Conservation (phyloP, 2,113 vertebrate genomes). For the Lontra canadensis region DNA sequence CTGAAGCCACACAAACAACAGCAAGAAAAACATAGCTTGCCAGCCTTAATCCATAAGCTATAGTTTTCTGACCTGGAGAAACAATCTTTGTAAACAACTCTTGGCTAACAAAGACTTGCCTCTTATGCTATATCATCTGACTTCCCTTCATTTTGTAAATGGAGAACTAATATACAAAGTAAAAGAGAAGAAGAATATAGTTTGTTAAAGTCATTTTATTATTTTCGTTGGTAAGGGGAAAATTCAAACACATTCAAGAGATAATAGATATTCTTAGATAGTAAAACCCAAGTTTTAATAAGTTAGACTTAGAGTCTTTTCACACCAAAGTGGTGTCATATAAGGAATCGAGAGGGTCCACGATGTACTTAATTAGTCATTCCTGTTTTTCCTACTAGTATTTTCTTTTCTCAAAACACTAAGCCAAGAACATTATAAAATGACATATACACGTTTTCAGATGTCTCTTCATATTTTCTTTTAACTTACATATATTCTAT, state of each 20-base stretch:
- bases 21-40: neutral
- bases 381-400: neutral
- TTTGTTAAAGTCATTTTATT: neutral
- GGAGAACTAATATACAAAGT: neutral
- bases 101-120: neutral
- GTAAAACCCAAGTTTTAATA: neutral
- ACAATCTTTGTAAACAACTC: neutral
- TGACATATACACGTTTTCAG: neutral
- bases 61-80: neutral
- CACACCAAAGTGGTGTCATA: neutral
- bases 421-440: neutral
- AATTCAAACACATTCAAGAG: neutral
- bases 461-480: neutral
- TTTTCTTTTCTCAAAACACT: neutral
- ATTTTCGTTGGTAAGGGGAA: neutral
- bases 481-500: neutral
- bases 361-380: neutral
- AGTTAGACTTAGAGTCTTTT: neutral
- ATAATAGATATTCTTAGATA: neutral
- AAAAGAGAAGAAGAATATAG: neutral
- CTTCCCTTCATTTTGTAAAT: neutral
- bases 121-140: neutral
- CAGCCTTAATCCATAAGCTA: neutral
- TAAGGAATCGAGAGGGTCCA: neutral
- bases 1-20: neutral